Evolutionary conservation across 2,113 vertebrate genomes (phyloP).

Genomic region (Nanger granti): DNA sequence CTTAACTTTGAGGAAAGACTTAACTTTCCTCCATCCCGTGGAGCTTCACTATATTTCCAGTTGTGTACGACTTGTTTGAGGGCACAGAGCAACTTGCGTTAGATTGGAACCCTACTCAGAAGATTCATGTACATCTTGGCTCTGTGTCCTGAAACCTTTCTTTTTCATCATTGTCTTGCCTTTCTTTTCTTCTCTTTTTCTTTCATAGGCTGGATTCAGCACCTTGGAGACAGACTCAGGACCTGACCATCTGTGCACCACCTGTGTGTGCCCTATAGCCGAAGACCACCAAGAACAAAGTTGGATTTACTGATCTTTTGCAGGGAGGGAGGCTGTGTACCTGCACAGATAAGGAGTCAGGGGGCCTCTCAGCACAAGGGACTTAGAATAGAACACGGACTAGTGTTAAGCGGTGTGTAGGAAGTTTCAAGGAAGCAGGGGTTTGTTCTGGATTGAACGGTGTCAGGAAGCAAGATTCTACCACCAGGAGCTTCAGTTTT

Average conservation of each 20-base stretch:
- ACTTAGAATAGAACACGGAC: background rate
- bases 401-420: background rate
- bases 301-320: background rate
- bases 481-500: background rate
- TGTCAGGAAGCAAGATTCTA: background rate
- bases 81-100: background rate
- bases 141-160: background rate
- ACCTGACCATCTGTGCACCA: background rate
- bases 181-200: background rate
- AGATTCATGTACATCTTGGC: background rate
- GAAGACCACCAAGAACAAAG: background rate
- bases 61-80: background rate
- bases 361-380: background rate
- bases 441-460: background rate
- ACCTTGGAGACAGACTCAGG: background rate
- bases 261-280: background rate
- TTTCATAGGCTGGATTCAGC: background rate
- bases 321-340: background rate
- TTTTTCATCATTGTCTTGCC: background rate
- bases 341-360: no score
- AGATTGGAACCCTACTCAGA: background rate
- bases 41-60: background rate
- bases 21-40: background rate
- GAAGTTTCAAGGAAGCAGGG: background rate
- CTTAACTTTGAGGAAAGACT: no score